phyloP scores from a whole-genome alignment of 2,113 vertebrate genomes.

The Peromyscus polionotus region DNA sequence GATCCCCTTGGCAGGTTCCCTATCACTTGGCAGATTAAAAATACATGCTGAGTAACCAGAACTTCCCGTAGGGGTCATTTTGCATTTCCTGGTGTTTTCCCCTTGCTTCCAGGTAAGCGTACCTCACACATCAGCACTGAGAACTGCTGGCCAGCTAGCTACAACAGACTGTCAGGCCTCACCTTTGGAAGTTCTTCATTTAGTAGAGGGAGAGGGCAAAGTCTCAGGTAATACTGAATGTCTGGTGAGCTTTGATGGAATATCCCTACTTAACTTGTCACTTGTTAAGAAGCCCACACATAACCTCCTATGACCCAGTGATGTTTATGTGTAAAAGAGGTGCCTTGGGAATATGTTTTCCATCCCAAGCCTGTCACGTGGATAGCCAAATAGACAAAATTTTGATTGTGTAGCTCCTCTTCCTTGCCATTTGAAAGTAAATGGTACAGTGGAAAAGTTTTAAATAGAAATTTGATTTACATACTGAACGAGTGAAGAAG shows the following conservation, averaged over 20 bases:
- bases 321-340: neutral
- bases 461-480: slow-evolving; percentile 22
- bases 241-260: neutral
- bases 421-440: slow-evolving; percentile 1
- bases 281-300: neutral
- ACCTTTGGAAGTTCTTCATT: neutral
- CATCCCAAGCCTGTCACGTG: neutral
- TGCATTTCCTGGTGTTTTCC: neutral
- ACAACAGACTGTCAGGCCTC: neutral
- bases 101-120: neutral
- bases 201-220: neutral
- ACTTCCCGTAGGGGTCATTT: neutral
- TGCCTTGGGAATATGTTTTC: neutral
- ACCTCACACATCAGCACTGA: neutral
- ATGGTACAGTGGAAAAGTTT: neutral
- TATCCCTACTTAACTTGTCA: neutral
- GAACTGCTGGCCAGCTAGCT: neutral
- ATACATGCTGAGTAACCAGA: neutral
- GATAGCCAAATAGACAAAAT: neutral
- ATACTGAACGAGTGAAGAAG: slow-evolving; percentile 9
- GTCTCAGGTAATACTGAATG: neutral
- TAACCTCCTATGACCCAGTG: neutral
- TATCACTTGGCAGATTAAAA: neutral
- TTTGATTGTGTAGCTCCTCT: neutral
- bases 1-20: neutral